phyloP scores from a whole-genome alignment of 1,140 invertebrate genomes.

The Eueides isabella region DNA sequence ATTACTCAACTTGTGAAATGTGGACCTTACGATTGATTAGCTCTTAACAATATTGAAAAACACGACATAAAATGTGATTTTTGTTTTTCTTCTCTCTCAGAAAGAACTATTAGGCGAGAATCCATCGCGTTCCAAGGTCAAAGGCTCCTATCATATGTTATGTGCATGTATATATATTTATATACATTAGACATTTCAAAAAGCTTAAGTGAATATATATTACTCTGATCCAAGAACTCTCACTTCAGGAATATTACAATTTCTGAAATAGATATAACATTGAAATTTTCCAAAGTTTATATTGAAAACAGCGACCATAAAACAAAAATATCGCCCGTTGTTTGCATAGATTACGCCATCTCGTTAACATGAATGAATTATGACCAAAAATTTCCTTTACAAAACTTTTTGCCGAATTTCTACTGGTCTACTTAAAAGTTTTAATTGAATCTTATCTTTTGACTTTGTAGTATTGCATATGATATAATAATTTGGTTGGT shows the following conservation, averaged over 20 bases:
- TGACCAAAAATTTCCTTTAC: not conserved
- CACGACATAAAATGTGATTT: too few species aligned
- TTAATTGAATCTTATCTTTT: not conserved
- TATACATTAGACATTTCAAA: not conserved
- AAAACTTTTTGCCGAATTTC: not conserved
- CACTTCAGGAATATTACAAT: not conserved
- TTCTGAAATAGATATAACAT: not conserved
- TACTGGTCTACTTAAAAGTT: conserved; percentile 4
- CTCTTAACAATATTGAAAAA: too few species aligned
- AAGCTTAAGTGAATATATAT: not conserved
- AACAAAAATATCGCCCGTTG: not conserved
- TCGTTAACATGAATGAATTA: conserved; percentile 2
- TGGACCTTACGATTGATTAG: too few species aligned
- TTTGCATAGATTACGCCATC: not conserved
- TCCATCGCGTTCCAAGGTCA: too few species aligned
- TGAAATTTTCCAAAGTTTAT: not conserved
- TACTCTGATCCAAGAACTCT: not conserved
- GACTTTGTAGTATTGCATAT: not conserved
- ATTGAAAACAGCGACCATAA: not conserved
- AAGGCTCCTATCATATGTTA: too few species aligned
- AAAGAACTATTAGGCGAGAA: too few species aligned
- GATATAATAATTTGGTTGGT: not conserved
- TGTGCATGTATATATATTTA: not conserved
- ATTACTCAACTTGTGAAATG: too few species aligned
- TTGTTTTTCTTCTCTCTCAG: too few species aligned